phyloP scores from a whole-genome alignment of 2,888 invertebrate genomes.

The Pterostichus madidus region DNA sequence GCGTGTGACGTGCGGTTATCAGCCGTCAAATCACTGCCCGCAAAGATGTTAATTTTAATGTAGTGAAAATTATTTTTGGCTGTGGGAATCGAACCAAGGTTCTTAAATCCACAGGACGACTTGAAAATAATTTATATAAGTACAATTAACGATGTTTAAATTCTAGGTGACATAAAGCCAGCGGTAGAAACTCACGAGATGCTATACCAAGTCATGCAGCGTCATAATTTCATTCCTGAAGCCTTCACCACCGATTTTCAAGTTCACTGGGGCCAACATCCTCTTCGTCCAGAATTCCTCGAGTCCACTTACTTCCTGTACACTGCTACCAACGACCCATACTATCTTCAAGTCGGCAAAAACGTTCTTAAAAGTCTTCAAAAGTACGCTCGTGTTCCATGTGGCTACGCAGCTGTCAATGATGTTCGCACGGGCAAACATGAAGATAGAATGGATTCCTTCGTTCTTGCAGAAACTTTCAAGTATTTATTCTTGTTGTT shows the following conservation, averaged over 20 bases:
- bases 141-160: conserved; percentile 23
- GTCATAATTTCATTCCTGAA: conserved; percentile 98
- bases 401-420: conserved; percentile 98
- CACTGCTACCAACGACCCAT: conserved; percentile 96
- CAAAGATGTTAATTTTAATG: too few species aligned
- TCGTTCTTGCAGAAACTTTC: conserved; percentile 97
- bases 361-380: conserved; percentile 93
- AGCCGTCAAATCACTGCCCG: too few species aligned
- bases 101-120: too few species aligned
- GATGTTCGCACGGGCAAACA: conserved; percentile 94
- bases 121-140: conserved; percentile 14
- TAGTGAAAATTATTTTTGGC: too few species aligned
- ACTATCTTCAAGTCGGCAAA: conserved; percentile 95
- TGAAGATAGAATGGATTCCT: conserved; percentile 99
- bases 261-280: conserved; percentile 99
- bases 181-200: conserved; percentile 99
- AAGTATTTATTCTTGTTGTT: conserved; percentile 98
- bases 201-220: conserved; percentile 98
- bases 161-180: conserved; percentile 93
- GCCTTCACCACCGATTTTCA: conserved; percentile 98
- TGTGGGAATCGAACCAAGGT: too few species aligned
- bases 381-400: conserved; percentile 93
- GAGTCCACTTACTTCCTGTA: conserved; percentile 99
- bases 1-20: too few species aligned
- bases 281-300: conserved; percentile 96